Evolutionary conservation across 2,888 invertebrate species (phyloP).

Genomic region (Netelia fuscicornis): DNA sequence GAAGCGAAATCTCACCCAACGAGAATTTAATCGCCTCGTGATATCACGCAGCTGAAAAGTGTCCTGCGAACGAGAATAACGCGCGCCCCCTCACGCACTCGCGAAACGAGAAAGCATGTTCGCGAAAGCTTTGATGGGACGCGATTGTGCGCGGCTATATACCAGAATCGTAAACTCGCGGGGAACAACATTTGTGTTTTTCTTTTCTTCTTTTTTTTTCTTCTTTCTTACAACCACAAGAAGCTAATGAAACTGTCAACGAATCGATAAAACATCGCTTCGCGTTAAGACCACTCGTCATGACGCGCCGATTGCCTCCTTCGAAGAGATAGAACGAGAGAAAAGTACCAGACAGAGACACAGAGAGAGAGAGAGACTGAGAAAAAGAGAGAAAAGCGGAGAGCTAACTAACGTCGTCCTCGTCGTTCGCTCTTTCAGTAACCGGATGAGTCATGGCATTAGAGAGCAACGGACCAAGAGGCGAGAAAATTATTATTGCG

Average conservation of each 20-base stretch:
- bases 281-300: constrained; percentile 59
- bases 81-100: neutral
- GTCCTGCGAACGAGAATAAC: constrained; percentile 3
- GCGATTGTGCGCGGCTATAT: constrained; percentile 53
- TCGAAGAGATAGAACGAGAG: constrained; percentile 23
- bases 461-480: constrained; percentile 29
- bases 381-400: constrained; percentile 18
- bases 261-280: constrained; percentile 69
- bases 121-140: constrained; percentile 50
- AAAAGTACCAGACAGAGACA: constrained; percentile 23
- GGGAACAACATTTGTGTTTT: constrained; percentile 55
- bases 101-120: constrained; percentile 36
- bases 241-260: constrained; percentile 70
- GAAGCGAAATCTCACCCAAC: neutral
- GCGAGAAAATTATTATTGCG: constrained; percentile 52
- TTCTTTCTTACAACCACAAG: constrained; percentile 67
- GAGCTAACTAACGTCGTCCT: constrained; percentile 57
- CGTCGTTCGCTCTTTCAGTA: constrained; percentile 9
- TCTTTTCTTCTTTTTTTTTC: no score
- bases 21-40: neutral
- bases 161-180: constrained; percentile 58
- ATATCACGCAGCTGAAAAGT: neutral
- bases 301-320: constrained; percentile 33
- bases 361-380: constrained; percentile 14
- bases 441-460: constrained; percentile 36